Evolutionary conservation across 2,797 vertebrate species (phyloP), one percentile per base, ranked within the genome.

Genomic region (Oceanodroma leucorhoa): DNA sequence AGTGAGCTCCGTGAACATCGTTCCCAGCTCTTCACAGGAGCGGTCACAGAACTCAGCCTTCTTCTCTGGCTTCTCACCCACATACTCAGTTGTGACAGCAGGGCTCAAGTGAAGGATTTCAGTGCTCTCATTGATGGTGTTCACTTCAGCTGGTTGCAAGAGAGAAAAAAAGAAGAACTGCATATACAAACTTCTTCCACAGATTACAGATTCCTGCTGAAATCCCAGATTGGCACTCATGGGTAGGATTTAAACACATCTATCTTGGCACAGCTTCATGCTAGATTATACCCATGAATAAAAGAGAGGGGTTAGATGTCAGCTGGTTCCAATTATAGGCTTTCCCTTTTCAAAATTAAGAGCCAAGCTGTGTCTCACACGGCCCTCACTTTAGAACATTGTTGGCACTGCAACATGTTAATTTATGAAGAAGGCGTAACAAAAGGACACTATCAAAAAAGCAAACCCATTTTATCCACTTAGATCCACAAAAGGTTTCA

Each of bases 21-120:
- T 98, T 90, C 98, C 98, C 54, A 99, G 98, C 79, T 99, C 99
- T 87, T 99, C 99, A 5, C 99, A 99, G 70, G 99, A 99, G 26
- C 98, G 99, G 66, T 99, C 99, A 10, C 99, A 99, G 97, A 99
- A 99, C 24, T 99, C 99, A 0, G 97, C 85, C 26, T 97, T 97
- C 87, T 98, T 97, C 21, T 98, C 98, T 3, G 97, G 81, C 46
- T 99, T 98, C 89, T 98, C 98, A 4, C 98, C 99, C 55, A 98
- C 98, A 1, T 98, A 97, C 90, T 99, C 99, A 0, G 98, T 98
- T 5, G 98, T 97, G 95, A 99, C 98, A 34, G 98, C 98, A 1
- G 99, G 98, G 83, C 98, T 98, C 82, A 99, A 98, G 64, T 98
- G 99, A 93, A 99, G 96, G 6, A 99, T 98, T 95, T 99, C 99